These are phyloP conservation scores for Scaptomyza hsui DNA, from an alignment of 1,140 invertebrate genomes.

Conservation along the genomic window DNA sequence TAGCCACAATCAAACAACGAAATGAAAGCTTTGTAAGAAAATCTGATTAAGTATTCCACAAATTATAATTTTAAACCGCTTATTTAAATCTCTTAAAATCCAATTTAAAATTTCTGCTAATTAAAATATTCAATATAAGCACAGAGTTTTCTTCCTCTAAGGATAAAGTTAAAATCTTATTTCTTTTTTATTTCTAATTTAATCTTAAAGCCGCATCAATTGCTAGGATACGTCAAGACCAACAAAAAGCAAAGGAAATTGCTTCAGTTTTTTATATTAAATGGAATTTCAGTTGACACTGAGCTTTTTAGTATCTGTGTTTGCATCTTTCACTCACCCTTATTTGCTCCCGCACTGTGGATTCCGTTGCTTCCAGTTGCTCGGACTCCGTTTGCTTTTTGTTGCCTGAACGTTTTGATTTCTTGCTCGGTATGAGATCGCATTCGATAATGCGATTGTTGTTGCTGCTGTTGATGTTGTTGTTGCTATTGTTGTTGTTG, in stretches of 20 bases:
- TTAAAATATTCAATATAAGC: no score
- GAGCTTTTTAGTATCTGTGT: neutral
- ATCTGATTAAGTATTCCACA: neutral
- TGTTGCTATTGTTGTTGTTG: constrained; percentile 43
- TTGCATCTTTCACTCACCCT: constrained; percentile 42
- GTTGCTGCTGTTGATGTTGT: constrained; percentile 31
- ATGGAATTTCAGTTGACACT: neutral
- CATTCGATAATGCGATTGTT: constrained; percentile 75
- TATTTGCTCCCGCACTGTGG: constrained; percentile 68
- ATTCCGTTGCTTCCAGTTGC: constrained; percentile 44
- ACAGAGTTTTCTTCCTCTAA: neutral
- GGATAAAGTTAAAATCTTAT: neutral
- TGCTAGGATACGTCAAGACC: neutral
- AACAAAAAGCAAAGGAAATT: neutral
- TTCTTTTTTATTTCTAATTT: neutral
- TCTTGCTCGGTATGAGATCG: constrained; percentile 81
- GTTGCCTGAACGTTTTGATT: constrained; percentile 68
- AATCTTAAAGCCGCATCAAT: neutral
- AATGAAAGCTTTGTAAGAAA: neutral
- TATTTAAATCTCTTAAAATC: no score
- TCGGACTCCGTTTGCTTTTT: constrained; percentile 50
- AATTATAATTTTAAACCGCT: neutral
- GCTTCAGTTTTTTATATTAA: neutral
- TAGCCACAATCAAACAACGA: no score
- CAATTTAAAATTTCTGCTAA: no score